Evolutionary conservation across 2,113 vertebrate species (phyloP).

Genomic region (Calidris pygmaea): DNA sequence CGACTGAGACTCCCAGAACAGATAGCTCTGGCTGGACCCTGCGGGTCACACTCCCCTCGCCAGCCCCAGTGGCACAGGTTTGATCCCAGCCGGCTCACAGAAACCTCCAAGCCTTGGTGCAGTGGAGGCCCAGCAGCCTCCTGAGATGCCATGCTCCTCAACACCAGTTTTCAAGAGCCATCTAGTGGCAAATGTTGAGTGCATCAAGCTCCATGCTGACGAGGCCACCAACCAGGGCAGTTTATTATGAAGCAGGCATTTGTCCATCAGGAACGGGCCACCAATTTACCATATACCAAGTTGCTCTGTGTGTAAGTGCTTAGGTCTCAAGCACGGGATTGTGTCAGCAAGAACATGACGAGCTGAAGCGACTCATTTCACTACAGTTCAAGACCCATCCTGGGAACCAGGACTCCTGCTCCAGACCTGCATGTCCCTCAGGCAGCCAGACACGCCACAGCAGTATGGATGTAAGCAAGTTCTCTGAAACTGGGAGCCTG

Average conservation of each 20-base stretch:
- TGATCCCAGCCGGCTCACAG: background rate
- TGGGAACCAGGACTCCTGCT: background rate
- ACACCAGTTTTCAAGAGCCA: background rate
- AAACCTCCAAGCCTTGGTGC: background rate
- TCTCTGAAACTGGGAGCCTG: background rate
- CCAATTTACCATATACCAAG: background rate
- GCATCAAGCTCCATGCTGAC: background rate
- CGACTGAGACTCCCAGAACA: background rate
- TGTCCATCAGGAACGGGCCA: background rate
- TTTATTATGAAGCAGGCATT: background rate
- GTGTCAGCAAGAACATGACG: accelerated
- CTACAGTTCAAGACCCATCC: background rate
- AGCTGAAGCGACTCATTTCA: background rate
- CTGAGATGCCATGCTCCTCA: background rate
- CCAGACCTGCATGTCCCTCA: background rate
- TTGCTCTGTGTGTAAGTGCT: background rate
- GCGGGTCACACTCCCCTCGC: background rate
- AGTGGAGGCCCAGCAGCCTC: background rate
- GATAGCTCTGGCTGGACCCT: background rate
- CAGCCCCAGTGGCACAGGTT: background rate
- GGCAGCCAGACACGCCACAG: background rate
- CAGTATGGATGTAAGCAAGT: background rate
- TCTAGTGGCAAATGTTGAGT: background rate
- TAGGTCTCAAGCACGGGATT: background rate
- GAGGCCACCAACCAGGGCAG: background rate